Evolutionary conservation across 2,888 invertebrate genomes (phyloP).

Genomic region (Acanthopleura granulata): DNA sequence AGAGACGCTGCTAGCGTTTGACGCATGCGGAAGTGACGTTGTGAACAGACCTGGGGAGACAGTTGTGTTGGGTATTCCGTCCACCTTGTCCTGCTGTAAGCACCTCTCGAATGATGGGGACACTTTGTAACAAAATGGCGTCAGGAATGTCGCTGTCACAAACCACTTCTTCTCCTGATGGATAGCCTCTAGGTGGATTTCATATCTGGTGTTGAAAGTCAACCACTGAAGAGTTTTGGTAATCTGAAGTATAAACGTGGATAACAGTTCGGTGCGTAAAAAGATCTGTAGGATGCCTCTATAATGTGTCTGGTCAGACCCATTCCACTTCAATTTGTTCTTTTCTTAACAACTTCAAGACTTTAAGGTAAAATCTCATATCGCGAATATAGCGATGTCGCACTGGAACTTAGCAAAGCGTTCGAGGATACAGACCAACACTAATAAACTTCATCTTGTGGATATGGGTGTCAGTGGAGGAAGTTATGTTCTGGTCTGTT

Average conservation of each 20-base stretch:
- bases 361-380: too few relatives aligned
- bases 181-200: conserved; percentile 30
- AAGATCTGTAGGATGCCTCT: neutral
- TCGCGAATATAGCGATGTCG: too few relatives aligned
- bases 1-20: too few relatives aligned
- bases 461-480: too few relatives aligned
- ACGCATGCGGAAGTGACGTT: too few relatives aligned
- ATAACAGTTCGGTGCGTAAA: neutral
- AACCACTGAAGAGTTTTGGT: conserved; percentile 1
- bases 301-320: too few relatives aligned
- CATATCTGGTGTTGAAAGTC: conserved; percentile 39
- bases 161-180: conserved; percentile 25
- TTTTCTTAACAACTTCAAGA: too few relatives aligned
- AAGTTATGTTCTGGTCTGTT: too few relatives aligned
- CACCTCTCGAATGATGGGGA: neutral
- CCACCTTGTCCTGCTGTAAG: neutral
- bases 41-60: neutral
- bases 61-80: conserved; percentile 5
- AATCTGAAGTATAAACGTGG: neutral
- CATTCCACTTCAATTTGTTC: too few relatives aligned
- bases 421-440: too few relatives aligned
- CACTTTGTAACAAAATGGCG: conserved; percentile 29
- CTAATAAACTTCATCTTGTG: too few relatives aligned
- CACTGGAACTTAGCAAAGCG: too few relatives aligned
- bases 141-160: conserved; percentile 28